Evolutionary conservation across 2,888 invertebrate species (phyloP), one percentile per base, ranked within the genome.

Genomic region (Oligia strigilis): DNA sequence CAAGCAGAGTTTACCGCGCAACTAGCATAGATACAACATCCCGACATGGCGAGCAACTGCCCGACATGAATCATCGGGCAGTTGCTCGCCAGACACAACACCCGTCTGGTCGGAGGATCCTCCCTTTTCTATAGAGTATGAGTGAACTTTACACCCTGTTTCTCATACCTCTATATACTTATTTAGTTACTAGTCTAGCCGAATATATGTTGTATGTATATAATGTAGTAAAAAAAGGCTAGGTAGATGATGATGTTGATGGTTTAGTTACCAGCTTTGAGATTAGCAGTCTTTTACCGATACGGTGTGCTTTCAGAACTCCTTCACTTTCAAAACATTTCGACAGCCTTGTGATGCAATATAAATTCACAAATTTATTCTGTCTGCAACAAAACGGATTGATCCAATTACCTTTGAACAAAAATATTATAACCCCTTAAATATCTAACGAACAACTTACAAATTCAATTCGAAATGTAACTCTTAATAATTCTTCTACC

Each of bases 401-500:
- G 19, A 49, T 65, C 11, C 64, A 64, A 74, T 76, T 77, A 74
- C 40, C 6, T 77, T 71, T 43, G 6, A 60, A 81, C 11, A 66
- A 43, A 75, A 75, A 60, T 65, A 14, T 46, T 29, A 29, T 29
- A 23, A 19, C 36, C n/a, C 9, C 46, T 62, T 5, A 64, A 86
- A 74, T 64, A 58, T 71, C 29, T 81, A 81, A 78, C 55, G 72
- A 52, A 49, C 36, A 73, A 76, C 64, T 79, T 80, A 19, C 29
- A 72, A 79, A 82, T 82, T 78, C 65, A 77, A 79, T 82, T 81
- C n/a, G n/a, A 79, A 80, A 86, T 77, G 72, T 71, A 70, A 64
- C 75, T 67, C 69, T 78, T 55, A 80, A 81, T 76, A 86, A 76
- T 80, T 82, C 70, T 77, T 84, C 36, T 58, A 72, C 72, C 17